phyloP scores from a whole-genome alignment of 2,797 vertebrate genomes.

The Scyliorhinus canicula region DNA sequence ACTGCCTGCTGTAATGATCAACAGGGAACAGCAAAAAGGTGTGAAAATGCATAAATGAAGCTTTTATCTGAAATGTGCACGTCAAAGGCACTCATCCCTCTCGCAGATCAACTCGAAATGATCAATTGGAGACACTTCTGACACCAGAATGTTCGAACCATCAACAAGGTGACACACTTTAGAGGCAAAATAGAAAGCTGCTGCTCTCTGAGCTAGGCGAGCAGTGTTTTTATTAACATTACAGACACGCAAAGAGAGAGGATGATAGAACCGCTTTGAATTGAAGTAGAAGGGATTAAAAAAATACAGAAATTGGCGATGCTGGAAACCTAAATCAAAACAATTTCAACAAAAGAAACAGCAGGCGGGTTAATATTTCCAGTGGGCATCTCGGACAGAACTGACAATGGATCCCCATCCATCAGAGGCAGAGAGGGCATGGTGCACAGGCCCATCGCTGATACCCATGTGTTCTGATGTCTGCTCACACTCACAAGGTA shows the following conservation, averaged over 20 bases:
- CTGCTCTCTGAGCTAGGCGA: neutral
- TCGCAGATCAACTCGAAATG: neutral
- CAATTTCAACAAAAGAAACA: neutral
- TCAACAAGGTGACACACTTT: neutral
- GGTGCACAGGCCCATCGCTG: neutral
- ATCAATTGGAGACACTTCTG: conserved; percentile 9
- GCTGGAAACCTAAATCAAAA: too few relatives aligned
- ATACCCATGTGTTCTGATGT: neutral
- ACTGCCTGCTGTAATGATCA: neutral
- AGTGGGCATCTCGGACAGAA: neutral
- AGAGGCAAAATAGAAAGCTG: neutral
- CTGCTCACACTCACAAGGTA: neutral
- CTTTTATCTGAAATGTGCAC: neutral
- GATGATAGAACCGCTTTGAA: neutral
- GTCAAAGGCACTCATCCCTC: neutral
- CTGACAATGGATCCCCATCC: neutral
- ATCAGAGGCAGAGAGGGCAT: neutral
- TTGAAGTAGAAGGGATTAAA: neutral
- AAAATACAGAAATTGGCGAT: neutral
- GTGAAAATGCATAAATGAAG: neutral
- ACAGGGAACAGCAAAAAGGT: neutral
- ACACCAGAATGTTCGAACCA: neutral
- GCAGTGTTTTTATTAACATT: neutral
- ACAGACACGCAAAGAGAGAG: too few relatives aligned
- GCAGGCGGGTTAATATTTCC: neutral